Evolutionary conservation across 2,113 vertebrate species (phyloP).

Genomic region (Triplophysa dalaica): DNA sequence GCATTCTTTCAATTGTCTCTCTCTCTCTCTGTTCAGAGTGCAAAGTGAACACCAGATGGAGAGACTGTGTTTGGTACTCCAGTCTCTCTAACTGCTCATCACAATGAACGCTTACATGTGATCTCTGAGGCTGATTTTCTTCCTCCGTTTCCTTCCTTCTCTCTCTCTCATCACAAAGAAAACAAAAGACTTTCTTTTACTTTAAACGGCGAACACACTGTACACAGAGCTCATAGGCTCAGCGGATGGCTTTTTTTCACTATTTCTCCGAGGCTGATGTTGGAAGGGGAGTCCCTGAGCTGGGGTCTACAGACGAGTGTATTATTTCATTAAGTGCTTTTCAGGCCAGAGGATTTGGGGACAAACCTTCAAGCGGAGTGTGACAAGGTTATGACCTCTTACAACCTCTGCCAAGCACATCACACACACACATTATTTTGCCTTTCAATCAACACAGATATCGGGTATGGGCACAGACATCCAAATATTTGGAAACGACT

Average conservation of each 20-base stretch:
- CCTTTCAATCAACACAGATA: slow-evolving; percentile 13
- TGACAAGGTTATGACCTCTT: slow-evolving; percentile 91
- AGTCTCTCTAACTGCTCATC: slow-evolving; percentile 66
- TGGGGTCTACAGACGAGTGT: slow-evolving; percentile 75
- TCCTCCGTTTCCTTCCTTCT: slow-evolving; percentile 17
- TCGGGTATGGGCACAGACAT: not conserved
- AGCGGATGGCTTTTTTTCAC: slow-evolving; percentile 41
- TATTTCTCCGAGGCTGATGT: slow-evolving; percentile 45
- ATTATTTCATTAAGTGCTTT: slow-evolving; percentile 98
- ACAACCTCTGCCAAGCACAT: slow-evolving; percentile 76
- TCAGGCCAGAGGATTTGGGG: slow-evolving; percentile 80
- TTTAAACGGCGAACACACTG: slow-evolving; percentile 17
- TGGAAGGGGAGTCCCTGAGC: slow-evolving; percentile 22
- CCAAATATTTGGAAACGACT: not conserved
- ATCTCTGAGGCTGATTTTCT: slow-evolving; percentile 45
- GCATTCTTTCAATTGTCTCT: slow-evolving; percentile 57
- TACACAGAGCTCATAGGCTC: slow-evolving; percentile 41
- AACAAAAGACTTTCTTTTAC: slow-evolving; percentile 8
- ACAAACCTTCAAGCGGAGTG: slow-evolving; percentile 86
- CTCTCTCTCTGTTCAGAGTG: slow-evolving; percentile 44
- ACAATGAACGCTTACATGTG: slow-evolving; percentile 67
- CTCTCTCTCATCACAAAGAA: slow-evolving; percentile 18
- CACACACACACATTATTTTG: not conserved
- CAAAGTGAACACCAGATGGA: slow-evolving; percentile 68
- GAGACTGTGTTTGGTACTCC: slow-evolving; percentile 59